Evolutionary conservation across 2,888 invertebrate genomes (phyloP), one percentile per base, ranked within the genome.

Genomic region (Drosophila diplacantha): DNA sequence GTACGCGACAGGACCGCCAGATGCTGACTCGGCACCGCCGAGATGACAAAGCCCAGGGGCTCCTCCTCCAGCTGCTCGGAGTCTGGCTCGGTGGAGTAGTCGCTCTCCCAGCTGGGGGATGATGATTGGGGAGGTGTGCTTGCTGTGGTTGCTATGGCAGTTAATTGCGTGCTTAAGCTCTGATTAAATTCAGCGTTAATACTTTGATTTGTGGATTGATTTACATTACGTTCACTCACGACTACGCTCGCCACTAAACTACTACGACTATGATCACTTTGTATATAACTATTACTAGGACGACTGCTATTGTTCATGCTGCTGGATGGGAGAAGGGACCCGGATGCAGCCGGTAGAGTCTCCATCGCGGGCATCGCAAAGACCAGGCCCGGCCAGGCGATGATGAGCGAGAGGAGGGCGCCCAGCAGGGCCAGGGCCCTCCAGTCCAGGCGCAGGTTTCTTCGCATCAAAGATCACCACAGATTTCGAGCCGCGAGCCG

Each of bases 401-500:
- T 83, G 64, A 87, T 83, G 70, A 86, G 81, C 83, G 87, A 83
- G 68, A 88, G 88, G 88, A 89, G 87, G 88, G 88, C 88, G 85
- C 88, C 87, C 84, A 87, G 86, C 87, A 86, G 82, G 76, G 89
- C 89, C 85, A 89, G 89, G 89, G 89, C 89, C 86, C 87, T 85
- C 85, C 86, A 85, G 77, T 83, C 83, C 80, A 86, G 82, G 75
- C 86, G 86, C 80, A 84, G 86, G 81, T 84, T 87, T 84, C 84
- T 87, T 84, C 86, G 85, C 87, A 88, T 87, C 85, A 85, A 87
- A 85, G 81, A 68, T 67, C 69, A 56, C 55, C 63, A 55, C 50
- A 26, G 44, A 31, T 46, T 47, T 53, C 24, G 62, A 59, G 52
- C 37, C 68, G 49, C 41, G 43, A 58, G 46, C 41, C 47, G 50